A percentile compares a stretch with the other conserved stretches of the same genome.
Conservation (phyloP, 2,113 vertebrate genomes). For the Strix aluco region DNA sequence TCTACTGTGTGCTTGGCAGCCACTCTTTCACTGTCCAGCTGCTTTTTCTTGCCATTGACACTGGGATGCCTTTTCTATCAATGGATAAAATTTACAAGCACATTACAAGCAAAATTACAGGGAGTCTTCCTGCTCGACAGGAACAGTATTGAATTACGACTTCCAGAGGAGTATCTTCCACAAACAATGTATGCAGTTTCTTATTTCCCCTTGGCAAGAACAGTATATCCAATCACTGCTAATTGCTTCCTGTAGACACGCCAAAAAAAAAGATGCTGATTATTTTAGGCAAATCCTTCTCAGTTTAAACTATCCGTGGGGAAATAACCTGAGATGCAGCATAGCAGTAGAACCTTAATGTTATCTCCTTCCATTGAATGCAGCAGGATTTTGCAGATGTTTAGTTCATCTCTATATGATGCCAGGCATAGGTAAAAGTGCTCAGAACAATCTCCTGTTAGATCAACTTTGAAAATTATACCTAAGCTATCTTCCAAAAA, state of each 20-base stretch:
- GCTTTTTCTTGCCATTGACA: background rate
- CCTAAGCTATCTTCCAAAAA: background rate
- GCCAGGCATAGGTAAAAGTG: background rate
- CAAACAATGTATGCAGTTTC: background rate
- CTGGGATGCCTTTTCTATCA: background rate
- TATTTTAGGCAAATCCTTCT: background rate
- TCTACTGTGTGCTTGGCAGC: background rate
- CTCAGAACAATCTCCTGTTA: background rate
- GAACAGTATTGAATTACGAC: constrained; percentile 3
- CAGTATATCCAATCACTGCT: background rate
- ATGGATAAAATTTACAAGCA: background rate
- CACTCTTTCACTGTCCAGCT: background rate
- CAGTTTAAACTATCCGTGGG: background rate
- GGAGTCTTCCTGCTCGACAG: background rate
- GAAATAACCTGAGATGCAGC: background rate
- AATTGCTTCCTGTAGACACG: background rate
- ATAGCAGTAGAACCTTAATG: background rate
- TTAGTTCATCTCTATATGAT: background rate
- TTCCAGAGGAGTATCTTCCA: constrained; percentile 36
- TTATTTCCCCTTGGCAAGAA: constrained; percentile 34
- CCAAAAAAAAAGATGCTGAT: background rate
- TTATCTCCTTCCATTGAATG: background rate
- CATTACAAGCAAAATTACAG: background rate
- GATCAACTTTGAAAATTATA: background rate
- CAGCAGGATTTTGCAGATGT: background rate